Evolutionary conservation across 2,888 invertebrate genomes (phyloP).

Genomic region (Caenorhabditis afra): DNA sequence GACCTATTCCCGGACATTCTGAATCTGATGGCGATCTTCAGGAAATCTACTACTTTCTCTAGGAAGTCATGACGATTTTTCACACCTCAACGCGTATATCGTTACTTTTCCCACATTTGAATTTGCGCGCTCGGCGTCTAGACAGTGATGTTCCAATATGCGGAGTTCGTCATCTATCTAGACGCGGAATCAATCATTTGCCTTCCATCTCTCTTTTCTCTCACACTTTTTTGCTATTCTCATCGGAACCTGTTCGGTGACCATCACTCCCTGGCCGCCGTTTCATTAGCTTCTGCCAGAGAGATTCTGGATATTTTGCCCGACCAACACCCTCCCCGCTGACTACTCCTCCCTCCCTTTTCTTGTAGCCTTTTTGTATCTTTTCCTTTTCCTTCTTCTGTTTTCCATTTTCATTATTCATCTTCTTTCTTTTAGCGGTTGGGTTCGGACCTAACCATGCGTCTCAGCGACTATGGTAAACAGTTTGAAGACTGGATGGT

Average conservation of each 20-base stretch:
- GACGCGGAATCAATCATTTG: slow-evolving; percentile 38
- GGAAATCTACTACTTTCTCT: slow-evolving; percentile 12
- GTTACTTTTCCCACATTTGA: slow-evolving; percentile 19
- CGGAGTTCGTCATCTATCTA: slow-evolving; percentile 31
- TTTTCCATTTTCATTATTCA: slow-evolving; percentile 1
- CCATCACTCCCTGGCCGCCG: slow-evolving; percentile 47
- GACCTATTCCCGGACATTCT: neutral
- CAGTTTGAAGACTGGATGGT: slow-evolving; percentile 70
- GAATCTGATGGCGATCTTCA: neutral
- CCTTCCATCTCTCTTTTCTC: slow-evolving; percentile 22
- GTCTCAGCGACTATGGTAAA: slow-evolving; percentile 61
- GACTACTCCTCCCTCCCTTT: slow-evolving; percentile 19
- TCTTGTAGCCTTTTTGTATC: slow-evolving; percentile 32
- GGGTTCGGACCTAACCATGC: slow-evolving; percentile 53
- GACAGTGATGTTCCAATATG: neutral
- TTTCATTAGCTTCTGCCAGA: slow-evolving; percentile 59
- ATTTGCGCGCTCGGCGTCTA: too few relatives aligned
- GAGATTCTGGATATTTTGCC: slow-evolving; percentile 52
- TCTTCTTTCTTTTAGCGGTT: slow-evolving; percentile 31
- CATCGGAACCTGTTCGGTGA: slow-evolving; percentile 53
- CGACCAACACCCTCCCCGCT: slow-evolving; percentile 25
- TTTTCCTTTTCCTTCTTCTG: neutral
- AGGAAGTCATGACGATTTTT: slow-evolving; percentile 10
- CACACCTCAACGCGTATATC: slow-evolving; percentile 37
- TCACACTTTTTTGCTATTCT: slow-evolving; percentile 56